A percentile compares a stretch with the other conserved stretches of the same genome.
Evolutionary conservation across 2,113 vertebrate species (phyloP).

Genomic region (Turdus rufiventris): DNA sequence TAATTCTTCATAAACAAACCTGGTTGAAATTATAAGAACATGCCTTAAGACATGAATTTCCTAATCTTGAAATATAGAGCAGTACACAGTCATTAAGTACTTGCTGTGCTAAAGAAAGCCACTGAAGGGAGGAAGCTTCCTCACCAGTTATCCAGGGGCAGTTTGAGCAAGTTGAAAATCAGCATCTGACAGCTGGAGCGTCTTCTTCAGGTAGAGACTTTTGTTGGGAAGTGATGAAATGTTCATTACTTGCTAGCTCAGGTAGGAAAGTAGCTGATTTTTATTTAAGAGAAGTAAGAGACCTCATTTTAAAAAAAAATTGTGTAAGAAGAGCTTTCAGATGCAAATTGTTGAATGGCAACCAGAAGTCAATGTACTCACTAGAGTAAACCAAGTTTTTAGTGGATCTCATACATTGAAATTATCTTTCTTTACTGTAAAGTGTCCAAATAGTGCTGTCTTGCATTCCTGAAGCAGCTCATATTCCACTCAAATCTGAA

Average conservation of each 20-base stretch:
- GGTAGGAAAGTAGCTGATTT: not conserved
- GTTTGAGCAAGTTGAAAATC: not conserved
- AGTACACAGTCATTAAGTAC: not conserved
- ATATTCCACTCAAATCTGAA: not conserved
- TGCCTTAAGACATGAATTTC: not conserved
- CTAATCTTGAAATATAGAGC: not conserved
- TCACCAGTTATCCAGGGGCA: not conserved
- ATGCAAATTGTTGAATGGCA: not conserved
- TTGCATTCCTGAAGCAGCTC: not conserved
- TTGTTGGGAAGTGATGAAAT: not conserved
- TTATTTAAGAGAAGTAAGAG: not conserved
- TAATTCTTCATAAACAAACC: not conserved
- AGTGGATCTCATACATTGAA: not conserved
- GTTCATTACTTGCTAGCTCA: not conserved
- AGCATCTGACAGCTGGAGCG: not conserved
- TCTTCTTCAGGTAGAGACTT: not conserved
- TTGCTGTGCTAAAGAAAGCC: not conserved
- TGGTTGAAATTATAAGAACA: not conserved
- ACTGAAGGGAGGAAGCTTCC: not conserved
- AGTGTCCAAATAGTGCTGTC: not conserved
- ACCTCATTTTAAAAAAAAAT: not conserved
- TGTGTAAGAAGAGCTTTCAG: not conserved
- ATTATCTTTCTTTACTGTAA: not conserved
- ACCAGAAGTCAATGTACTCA: not conserved
- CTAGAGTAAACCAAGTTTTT: not conserved